phyloP scores from a whole-genome alignment of 2,797 vertebrate genomes.

The Holocentrus rufus region DNA sequence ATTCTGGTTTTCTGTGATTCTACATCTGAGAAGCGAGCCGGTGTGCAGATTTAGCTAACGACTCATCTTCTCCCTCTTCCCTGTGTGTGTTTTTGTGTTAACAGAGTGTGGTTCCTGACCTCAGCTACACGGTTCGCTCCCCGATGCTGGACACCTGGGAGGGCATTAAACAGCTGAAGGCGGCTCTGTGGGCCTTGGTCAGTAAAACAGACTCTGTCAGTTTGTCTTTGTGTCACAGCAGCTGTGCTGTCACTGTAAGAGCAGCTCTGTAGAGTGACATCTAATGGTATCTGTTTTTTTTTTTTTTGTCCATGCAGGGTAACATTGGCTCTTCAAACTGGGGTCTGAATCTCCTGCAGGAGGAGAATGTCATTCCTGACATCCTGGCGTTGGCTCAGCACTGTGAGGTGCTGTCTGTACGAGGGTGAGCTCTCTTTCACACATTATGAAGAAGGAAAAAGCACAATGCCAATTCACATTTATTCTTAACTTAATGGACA shows the following conservation, averaged over 20 bases:
- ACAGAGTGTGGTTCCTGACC: slow-evolving; percentile 94
- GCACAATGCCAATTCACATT: too few species aligned
- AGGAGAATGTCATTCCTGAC: slow-evolving; percentile 97
- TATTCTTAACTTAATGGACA: too few species aligned
- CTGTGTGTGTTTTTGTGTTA: slow-evolving; percentile 21
- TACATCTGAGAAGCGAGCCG: background rate
- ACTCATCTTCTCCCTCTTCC: background rate
- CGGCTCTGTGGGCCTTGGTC: slow-evolving; percentile 98
- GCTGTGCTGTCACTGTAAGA: background rate
- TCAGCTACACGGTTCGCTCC: slow-evolving; percentile 94
- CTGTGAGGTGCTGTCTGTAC: slow-evolving; percentile 95
- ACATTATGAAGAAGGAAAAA: too few species aligned
- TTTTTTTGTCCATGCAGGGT: slow-evolving; percentile 83
- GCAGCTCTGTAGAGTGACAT: background rate
- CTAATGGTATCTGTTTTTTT: slow-evolving; percentile 12
- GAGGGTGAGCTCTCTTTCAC: slow-evolving; percentile 85
- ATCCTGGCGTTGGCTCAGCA: slow-evolving; percentile 92
- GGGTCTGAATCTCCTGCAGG: slow-evolving; percentile 98
- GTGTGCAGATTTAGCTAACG: background rate
- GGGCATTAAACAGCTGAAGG: slow-evolving; percentile 97
- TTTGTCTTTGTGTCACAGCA: background rate
- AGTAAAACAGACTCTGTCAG: slow-evolving; percentile 57
- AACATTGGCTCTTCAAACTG: slow-evolving; percentile 99
- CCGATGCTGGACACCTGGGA: slow-evolving; percentile 99
- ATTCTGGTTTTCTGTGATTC: background rate